These are phyloP conservation scores for Microcebus griseorufus DNA, from an alignment of 2,113 vertebrate species.

Conservation along the genomic window DNA sequence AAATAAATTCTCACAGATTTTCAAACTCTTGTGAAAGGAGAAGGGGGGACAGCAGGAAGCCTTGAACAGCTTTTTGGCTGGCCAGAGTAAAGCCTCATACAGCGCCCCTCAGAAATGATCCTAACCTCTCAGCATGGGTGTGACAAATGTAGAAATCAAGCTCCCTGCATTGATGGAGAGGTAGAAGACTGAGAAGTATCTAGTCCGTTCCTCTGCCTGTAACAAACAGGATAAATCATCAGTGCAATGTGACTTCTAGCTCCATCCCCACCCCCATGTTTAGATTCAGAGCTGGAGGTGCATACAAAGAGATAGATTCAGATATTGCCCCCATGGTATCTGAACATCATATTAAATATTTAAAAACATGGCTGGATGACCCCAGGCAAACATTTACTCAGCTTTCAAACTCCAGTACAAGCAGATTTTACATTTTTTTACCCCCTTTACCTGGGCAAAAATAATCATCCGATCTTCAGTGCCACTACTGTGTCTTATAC, in stretches of 20 bases:
- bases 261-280: neutral
- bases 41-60: neutral
- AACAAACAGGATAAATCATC: constrained; percentile 69
- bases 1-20: constrained; percentile 2
- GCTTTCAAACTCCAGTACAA: neutral
- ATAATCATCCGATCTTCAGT: neutral
- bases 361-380: neutral
- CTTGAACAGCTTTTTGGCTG: neutral
- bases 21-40: constrained; percentile 16
- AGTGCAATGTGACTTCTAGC: neutral
- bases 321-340: neutral
- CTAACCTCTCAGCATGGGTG: constrained; percentile 96
- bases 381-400: neutral
- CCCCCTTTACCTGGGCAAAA: neutral
- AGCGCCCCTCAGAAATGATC: constrained; percentile 54
- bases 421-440: constrained; percentile 36
- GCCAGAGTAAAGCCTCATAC: constrained; percentile 60
- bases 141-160: constrained; percentile 95
- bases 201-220: constrained; percentile 92
- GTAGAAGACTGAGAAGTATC: constrained; percentile 99
- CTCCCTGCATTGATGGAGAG: constrained; percentile 98
- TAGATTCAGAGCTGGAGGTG: neutral
- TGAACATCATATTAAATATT: neutral
- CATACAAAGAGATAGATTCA: neutral
- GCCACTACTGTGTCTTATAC: neutral